A percentile compares a stretch with the other conserved stretches of the same genome.
phyloP scores from a whole-genome alignment of 2,888 invertebrate genomes.

The Nasonia oneida region DNA sequence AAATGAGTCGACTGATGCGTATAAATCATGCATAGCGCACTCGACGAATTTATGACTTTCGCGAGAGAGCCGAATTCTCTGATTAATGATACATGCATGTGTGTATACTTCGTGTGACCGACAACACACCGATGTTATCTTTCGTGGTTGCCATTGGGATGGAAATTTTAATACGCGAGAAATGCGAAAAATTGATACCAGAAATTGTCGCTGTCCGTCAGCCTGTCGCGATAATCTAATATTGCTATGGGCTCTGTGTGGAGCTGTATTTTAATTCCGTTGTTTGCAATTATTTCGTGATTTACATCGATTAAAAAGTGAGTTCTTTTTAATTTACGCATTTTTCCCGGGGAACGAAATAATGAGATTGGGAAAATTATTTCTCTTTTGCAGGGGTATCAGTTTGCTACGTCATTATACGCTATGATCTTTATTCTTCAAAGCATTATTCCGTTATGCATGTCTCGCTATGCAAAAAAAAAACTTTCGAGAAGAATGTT shows the following conservation, averaged over 20 bases:
- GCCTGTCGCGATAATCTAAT: constrained; percentile 18
- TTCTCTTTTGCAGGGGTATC: neutral
- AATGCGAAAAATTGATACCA: constrained; percentile 36
- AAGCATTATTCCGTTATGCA: neutral
- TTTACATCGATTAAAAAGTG: neutral
- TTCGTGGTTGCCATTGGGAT: neutral
- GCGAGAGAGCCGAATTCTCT: constrained; percentile 20
- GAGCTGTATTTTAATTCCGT: neutral
- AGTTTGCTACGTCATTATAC: neutral
- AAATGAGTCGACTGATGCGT: constrained; percentile 56
- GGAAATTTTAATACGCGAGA: constrained; percentile 50
- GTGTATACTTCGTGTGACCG: neutral
- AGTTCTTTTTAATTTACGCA: neutral
- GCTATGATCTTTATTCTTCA: neutral
- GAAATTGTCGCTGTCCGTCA: constrained; percentile 2
- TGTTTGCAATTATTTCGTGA: constrained; percentile 10
- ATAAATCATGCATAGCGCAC: constrained; percentile 55
- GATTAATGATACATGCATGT: constrained; percentile 45
- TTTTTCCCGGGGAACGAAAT: neutral
- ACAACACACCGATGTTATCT: constrained; percentile 11
- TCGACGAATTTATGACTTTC: constrained; percentile 58
- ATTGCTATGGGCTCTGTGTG: neutral
- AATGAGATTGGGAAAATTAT: neutral
- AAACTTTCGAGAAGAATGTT: neutral
- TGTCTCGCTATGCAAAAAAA: neutral